Evolutionary conservation across 2,113 vertebrate genomes (phyloP), one percentile per base, ranked within the genome.

Genomic region (Myiozetetes cayanensis): DNA sequence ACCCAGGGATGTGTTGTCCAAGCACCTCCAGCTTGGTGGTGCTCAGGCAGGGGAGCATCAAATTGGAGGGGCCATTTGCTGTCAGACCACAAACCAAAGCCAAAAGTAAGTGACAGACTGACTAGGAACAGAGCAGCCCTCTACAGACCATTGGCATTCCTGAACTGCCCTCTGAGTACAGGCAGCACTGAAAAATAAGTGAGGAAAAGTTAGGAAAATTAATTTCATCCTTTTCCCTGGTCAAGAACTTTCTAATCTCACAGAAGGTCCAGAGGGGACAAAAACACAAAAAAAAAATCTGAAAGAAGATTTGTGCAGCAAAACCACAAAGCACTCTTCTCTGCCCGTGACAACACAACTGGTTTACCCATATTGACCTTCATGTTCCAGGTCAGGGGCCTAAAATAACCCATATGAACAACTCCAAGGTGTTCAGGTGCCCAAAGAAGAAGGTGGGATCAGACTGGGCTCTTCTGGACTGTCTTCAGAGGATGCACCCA

Each of bases 261-360:
- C 23, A 27, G 33, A 27, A 73, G 43, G 9, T 19, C 58, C 44
- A 30, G 24, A 22, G 35, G 49, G 31, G 13, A 50, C 5, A 47
- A 66, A 47, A 24, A 35, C 17, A 50, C 8, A n/a, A 65, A 67
- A 39, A 3, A 43, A 3, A 27, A 33, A 9, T 10, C 31, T 37
- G 4, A n/a, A 76, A 67, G 21, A 56, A 44, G 22, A 17, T 15
- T 62, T 22, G 9, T 31, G 24, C 22, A 53, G 27, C n/a, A 30
- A 70, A 62, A 22, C 12, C 19, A 72, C 31, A 74, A 79, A 50
- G 33, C 11, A 9, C 8, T 87, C 62, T 50, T 30, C 20, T 72
- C 33, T 49, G 23, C 24, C 15, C 0, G 0, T 16, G 31, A 27
- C 8, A 14, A 16, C 4, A 24, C 3, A 0, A 39, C 31, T 43